phyloP scores from a whole-genome alignment of 92 coral and sea anemone genomes.

The Porites cylindrica region DNA sequence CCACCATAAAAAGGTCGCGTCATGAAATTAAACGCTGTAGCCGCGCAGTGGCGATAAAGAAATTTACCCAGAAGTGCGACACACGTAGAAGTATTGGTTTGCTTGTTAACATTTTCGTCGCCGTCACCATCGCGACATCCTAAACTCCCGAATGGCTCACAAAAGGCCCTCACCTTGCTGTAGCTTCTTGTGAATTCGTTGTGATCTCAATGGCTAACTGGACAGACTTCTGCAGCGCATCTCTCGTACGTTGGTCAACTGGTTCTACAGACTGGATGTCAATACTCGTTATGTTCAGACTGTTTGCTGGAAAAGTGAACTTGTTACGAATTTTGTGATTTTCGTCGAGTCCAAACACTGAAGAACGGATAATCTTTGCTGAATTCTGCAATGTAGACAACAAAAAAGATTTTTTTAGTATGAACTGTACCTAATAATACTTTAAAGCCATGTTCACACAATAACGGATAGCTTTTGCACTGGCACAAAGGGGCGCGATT shows the following conservation, averaged over 20 bases:
- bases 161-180: constrained; percentile 81
- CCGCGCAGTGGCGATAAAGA: no score
- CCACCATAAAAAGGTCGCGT: no score
- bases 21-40: no score
- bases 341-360: constrained; percentile 98
- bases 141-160: background rate
- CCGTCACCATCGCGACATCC: background rate
- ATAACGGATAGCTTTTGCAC: no score
- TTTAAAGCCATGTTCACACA: no score
- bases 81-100: no score
- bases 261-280: constrained; percentile 99
- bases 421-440: background rate
- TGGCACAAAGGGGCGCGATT: no score
- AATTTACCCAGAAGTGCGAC: no score
- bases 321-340: constrained; percentile 95
- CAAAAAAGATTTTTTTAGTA: background rate
- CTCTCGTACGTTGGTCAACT: constrained; percentile 98
- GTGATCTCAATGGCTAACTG: constrained; percentile 99
- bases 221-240: constrained; percentile 97
- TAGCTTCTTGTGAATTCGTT: constrained; percentile 98
- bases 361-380: constrained; percentile 97
- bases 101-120: no score
- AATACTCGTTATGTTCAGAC: constrained; percentile 90
- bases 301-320: constrained; percentile 95
- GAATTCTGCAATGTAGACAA: constrained; percentile 76